phyloP scores from a whole-genome alignment of 2,113 vertebrate genomes.

The Hemiprocne comata region DNA sequence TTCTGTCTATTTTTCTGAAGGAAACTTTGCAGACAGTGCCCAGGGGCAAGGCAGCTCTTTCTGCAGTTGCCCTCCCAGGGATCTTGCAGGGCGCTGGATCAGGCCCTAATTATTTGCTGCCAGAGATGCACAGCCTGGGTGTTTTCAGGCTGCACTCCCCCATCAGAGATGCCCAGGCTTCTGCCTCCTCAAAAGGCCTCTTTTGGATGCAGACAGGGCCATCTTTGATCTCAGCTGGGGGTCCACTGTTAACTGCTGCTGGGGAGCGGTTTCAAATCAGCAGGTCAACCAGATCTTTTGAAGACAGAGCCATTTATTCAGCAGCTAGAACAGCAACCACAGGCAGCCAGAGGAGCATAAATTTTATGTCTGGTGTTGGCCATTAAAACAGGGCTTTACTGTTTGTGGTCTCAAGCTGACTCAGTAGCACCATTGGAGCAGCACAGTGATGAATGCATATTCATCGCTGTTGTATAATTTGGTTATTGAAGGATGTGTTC shows the following conservation, averaged over 20 bases:
- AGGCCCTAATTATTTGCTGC: background rate
- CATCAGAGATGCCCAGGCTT: background rate
- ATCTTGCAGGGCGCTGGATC: background rate
- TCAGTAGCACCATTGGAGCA: conserved; percentile 19
- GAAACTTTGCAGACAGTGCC: background rate
- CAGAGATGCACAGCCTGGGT: background rate
- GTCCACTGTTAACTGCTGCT: conserved; percentile 24
- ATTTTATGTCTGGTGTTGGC: conserved; percentile 37
- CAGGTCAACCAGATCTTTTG: conserved; percentile 54
- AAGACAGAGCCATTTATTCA: conserved; percentile 59
- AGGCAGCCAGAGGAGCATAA: conserved; percentile 41
- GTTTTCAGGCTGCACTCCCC: background rate
- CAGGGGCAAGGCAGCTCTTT: accelerated
- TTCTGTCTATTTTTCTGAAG: background rate
- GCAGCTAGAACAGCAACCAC: conserved; percentile 40
- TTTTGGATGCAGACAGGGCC: background rate
- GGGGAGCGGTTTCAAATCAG: conserved; percentile 54
- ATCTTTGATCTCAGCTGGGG: conserved; percentile 44
- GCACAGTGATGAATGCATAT: background rate
- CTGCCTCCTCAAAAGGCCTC: background rate
- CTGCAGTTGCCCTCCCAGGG: too few relatives aligned
- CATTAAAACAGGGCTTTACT: conserved; percentile 55
- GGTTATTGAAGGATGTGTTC: background rate
- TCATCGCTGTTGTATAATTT: background rate
- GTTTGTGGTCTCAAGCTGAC: conserved; percentile 35